Conservation (phyloP, 2,888 invertebrate species). For the Acanthosoma haemorrhoidale region DNA sequence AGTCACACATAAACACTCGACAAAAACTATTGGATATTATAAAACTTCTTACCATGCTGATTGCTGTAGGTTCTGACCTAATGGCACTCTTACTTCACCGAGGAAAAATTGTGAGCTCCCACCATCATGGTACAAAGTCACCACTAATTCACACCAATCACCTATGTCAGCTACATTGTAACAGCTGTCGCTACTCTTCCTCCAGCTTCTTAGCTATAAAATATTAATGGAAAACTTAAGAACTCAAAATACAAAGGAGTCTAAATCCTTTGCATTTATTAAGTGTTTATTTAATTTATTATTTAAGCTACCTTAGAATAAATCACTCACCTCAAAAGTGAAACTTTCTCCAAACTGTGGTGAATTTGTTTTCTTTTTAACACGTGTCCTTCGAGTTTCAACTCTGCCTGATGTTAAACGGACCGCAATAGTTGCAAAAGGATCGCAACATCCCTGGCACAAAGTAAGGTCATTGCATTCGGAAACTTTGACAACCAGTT, state of each 20-base stretch:
- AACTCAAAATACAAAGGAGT: too few relatives aligned
- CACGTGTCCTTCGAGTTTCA: conserved; percentile 74
- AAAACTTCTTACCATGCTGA: conserved; percentile 65
- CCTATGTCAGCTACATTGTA: conserved; percentile 51
- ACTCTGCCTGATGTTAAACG: conserved; percentile 74
- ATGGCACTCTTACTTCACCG: conserved; percentile 77
- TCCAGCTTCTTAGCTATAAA: conserved; percentile 39
- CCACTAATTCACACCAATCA: conserved; percentile 69
- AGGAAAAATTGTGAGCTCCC: conserved; percentile 77
- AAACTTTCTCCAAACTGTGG: conserved; percentile 86
- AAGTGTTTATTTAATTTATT: too few relatives aligned
- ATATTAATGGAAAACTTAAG: too few relatives aligned
- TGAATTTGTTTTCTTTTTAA: conserved; percentile 82
- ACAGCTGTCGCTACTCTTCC: conserved; percentile 42
- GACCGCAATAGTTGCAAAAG: conserved; percentile 76
- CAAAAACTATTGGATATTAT: neutral
- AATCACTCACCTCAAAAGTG: conserved; percentile 63
- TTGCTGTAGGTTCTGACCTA: conserved; percentile 44
- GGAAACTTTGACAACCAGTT: conserved; percentile 53
- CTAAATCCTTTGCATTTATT: too few relatives aligned
- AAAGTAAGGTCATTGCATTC: conserved; percentile 84
- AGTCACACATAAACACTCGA: too few relatives aligned
- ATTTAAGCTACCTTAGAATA: too few relatives aligned
- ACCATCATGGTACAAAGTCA: conserved; percentile 81
- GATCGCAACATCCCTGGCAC: conserved; percentile 86